A percentile compares a stretch with the other conserved stretches of the same genome.
Conservation (phyloP, 2,888 invertebrate species). For the Ophioninae sp. region DNA sequence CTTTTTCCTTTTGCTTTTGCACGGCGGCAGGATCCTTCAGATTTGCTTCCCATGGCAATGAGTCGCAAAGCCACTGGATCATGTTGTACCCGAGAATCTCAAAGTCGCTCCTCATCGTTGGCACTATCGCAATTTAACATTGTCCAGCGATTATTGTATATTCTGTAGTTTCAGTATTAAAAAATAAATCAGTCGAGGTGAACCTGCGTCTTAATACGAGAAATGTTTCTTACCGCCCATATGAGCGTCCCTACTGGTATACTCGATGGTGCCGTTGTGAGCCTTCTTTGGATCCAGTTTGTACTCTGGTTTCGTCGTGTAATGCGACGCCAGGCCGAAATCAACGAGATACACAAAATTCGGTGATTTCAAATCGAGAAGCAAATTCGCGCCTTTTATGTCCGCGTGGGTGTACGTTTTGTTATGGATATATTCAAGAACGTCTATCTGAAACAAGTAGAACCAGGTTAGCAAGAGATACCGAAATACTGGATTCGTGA, state of each 20-base stretch:
- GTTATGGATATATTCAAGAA: conserved; percentile 95
- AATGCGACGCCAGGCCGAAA: conserved; percentile 93
- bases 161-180: conserved; percentile 4
- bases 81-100: conserved; percentile 97
- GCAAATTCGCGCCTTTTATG: conserved; percentile 96
- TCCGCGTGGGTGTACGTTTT: conserved; percentile 97
- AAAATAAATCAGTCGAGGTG: too few relatives aligned
- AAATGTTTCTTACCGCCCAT: conserved; percentile 83
- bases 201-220: background rate
- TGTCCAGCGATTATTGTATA: conserved; percentile 76
- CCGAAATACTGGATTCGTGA: background rate
- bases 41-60: conserved; percentile 92
- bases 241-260: conserved; percentile 98
- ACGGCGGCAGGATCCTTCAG: conserved; percentile 85
- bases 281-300: conserved; percentile 95
- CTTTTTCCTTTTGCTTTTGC: conserved; percentile 87
- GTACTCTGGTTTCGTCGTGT: conserved; percentile 88
- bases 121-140: conserved; percentile 82
- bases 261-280: conserved; percentile 98
- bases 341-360: conserved; percentile 94
- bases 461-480: background rate
- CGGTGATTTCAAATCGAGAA: conserved; percentile 87
- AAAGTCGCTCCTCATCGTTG: conserved; percentile 95
- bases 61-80: conserved; percentile 93
- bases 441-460: conserved; percentile 87